These are phyloP conservation scores for Formica aserva DNA, from an alignment of 2,888 invertebrate genomes.

Conservation along the genomic window DNA sequence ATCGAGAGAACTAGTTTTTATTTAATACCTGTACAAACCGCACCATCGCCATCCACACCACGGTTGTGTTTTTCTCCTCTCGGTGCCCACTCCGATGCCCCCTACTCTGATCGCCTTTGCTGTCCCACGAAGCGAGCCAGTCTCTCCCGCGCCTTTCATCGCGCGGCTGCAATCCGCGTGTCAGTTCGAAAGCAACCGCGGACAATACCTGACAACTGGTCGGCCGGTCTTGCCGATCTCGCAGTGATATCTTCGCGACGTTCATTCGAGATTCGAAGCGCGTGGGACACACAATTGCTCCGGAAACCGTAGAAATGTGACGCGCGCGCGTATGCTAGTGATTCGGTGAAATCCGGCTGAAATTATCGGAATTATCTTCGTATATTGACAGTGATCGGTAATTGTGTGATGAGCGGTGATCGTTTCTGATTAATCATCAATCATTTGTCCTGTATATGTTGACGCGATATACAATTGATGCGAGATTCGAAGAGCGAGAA, in stretches of 20 bases:
- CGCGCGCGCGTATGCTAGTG: constrained; percentile 23
- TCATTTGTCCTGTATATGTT: neutral
- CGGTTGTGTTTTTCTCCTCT: constrained; percentile 59
- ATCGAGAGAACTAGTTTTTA: neutral
- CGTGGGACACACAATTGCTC: neutral
- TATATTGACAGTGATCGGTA: constrained; percentile 17
- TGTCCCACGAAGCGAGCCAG: constrained; percentile 63
- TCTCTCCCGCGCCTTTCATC: constrained; percentile 84
- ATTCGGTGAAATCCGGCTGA: neutral
- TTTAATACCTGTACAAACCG: neutral
- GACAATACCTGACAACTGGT: constrained; percentile 76
- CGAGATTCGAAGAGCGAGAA: neutral
- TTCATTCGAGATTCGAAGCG: neutral
- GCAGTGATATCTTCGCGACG: neutral
- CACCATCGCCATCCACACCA: constrained; percentile 55
- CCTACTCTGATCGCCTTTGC: constrained; percentile 62
- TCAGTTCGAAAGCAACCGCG: constrained; percentile 79
- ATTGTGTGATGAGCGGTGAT: constrained; percentile 3
- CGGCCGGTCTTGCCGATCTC: constrained; percentile 58
- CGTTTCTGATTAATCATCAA: constrained; percentile 22
- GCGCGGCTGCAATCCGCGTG: constrained; percentile 80
- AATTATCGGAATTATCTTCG: neutral
- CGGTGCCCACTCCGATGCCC: constrained; percentile 58
- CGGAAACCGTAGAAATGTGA: constrained; percentile 6
- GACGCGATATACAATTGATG: neutral